These are phyloP conservation scores for Salvelinus namaycush DNA, from an alignment of 2,113 vertebrate genomes.

Conservation along the genomic window DNA sequence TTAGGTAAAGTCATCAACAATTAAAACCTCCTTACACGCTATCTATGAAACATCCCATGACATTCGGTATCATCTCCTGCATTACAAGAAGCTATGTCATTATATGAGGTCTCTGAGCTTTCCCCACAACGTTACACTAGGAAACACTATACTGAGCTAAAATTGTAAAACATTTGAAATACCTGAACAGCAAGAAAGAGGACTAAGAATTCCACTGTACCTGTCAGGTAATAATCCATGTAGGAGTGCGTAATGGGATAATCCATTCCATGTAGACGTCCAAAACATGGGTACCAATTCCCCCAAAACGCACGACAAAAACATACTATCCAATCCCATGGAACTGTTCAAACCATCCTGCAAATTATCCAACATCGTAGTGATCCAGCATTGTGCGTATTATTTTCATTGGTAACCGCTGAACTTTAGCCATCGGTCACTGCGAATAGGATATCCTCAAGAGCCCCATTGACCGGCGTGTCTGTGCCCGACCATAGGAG, in stretches of 20 bases:
- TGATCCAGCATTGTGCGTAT: neutral
- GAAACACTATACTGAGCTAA: neutral
- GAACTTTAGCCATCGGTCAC: neutral
- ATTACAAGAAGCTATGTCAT: too few species aligned
- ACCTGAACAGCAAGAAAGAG: neutral
- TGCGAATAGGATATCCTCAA: slow-evolving; percentile 33
- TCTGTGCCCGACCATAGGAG: slow-evolving; percentile 26
- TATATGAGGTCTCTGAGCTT: too few species aligned
- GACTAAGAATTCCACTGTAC: slow-evolving; percentile 29
- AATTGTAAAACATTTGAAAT: neutral
- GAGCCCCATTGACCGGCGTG: slow-evolving; percentile 12
- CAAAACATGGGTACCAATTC: slow-evolving; percentile 7
- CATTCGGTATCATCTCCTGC: too few species aligned
- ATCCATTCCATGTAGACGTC: slow-evolving; percentile 12
- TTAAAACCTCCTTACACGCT: neutral
- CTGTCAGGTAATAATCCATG: slow-evolving; percentile 28
- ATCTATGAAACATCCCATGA: neutral
- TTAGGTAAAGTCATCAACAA: neutral
- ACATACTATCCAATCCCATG: neutral
- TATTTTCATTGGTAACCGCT: neutral
- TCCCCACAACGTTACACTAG: neutral
- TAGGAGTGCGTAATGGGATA: slow-evolving; percentile 12
- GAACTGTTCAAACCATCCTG: neutral
- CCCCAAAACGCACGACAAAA: neutral
- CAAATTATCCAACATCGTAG: neutral